Percentiles rank a stretch among this genome's conserved stretches.
phyloP scores from a whole-genome alignment of 2,797 vertebrate species.

The Crax fasciolata region DNA sequence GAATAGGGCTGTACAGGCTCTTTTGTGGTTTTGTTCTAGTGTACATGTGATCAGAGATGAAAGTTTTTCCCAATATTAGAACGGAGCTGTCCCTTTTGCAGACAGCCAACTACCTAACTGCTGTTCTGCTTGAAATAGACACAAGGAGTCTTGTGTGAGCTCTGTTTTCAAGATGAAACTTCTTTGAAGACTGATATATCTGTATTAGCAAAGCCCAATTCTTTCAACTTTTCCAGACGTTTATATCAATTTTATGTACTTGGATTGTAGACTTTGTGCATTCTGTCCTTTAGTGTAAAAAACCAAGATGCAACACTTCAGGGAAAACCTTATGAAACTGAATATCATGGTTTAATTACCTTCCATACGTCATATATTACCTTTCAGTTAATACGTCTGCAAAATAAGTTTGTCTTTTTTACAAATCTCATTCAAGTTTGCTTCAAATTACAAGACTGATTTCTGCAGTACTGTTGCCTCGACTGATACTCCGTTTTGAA shows the following conservation, averaged over 20 bases:
- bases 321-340: not conserved
- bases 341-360: not conserved
- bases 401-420: constrained; percentile 11
- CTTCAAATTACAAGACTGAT: not conserved
- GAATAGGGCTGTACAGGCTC: not conserved
- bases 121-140: not conserved
- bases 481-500: not conserved
- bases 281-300: not conserved
- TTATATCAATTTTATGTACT: not conserved
- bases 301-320: not conserved
- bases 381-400: not conserved
- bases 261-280: not conserved
- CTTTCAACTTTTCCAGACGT: not conserved
- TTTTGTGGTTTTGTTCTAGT: not conserved
- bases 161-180: not conserved
- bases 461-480: not conserved
- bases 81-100: not conserved
- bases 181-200: not conserved
- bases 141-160: not conserved
- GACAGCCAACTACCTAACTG: not conserved
- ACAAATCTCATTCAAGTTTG: not conserved
- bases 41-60: not conserved
- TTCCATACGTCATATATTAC: not conserved
- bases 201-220: not conserved
- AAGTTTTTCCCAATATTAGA: not conserved